These are phyloP conservation scores for Polydesmus complanatus DNA, from an alignment of 2,888 invertebrate genomes.

Conservation along the genomic window DNA sequence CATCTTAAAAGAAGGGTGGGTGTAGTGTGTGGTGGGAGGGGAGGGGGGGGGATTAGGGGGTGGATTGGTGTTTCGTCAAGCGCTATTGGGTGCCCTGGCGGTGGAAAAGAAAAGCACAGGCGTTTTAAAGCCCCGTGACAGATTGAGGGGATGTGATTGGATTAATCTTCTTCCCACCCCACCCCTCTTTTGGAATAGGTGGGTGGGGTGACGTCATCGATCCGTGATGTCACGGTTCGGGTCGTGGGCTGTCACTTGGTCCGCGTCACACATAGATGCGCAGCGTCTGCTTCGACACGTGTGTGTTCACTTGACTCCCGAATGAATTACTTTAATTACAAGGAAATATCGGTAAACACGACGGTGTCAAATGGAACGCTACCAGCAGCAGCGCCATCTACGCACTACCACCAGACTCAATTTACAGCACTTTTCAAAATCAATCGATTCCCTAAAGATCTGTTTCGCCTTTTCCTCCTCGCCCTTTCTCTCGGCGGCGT, in stretches of 20 bases:
- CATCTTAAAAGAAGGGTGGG: too few relatives aligned
- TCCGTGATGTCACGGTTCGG: neutral
- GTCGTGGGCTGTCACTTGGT: neutral
- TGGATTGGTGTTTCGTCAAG: too few relatives aligned
- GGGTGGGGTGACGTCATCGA: neutral
- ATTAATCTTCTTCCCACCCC: neutral
- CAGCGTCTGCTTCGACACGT: too few relatives aligned
- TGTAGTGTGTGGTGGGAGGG: too few relatives aligned
- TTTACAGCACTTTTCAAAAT: too few relatives aligned
- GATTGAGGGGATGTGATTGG: neutral
- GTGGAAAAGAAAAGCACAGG: neutral
- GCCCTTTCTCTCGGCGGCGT: too few relatives aligned
- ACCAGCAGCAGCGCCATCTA: too few relatives aligned
- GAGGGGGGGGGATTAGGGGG: too few relatives aligned
- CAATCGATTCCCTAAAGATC: too few relatives aligned
- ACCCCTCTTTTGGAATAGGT: neutral
- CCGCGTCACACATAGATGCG: too few relatives aligned
- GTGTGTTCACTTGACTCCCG: neutral
- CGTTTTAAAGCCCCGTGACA: neutral
- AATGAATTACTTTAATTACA: neutral
- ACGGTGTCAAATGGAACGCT: neutral
- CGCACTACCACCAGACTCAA: too few relatives aligned
- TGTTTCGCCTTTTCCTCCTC: too few relatives aligned
- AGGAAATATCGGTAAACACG: neutral
- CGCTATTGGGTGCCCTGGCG: neutral